Evolutionary conservation across 2,797 vertebrate species (phyloP).

Genomic region (Sebastes variabilis): DNA sequence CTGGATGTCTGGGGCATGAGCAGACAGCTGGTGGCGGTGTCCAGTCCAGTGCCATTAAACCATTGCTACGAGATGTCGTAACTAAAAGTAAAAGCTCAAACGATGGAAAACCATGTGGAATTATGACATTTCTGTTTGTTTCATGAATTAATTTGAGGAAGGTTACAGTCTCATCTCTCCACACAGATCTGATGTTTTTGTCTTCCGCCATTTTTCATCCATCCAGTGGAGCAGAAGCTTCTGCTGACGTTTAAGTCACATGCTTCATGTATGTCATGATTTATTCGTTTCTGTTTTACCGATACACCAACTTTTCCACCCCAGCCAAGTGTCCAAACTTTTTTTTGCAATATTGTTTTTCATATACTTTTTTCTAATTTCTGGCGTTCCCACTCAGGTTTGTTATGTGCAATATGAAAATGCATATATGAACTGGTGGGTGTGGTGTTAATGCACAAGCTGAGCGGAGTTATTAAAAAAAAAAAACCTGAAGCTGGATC

Average conservation of each 20-base stretch:
- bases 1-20: neutral
- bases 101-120: neutral
- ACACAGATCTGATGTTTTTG: neutral
- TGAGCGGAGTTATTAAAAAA: too few relatives aligned
- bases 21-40: neutral
- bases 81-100: neutral
- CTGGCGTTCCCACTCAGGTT: too few relatives aligned
- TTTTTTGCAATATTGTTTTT: too few relatives aligned
- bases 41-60: neutral
- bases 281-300: neutral
- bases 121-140: neutral
- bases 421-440: too few relatives aligned
- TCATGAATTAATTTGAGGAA: neutral
- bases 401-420: too few relatives aligned
- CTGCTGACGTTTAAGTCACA: neutral
- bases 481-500: too few relatives aligned
- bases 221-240: neutral
- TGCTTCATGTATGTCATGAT: neutral
- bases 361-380: too few relatives aligned
- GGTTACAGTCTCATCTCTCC: neutral
- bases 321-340: too few relatives aligned
- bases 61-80: neutral
- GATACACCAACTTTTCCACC: too few relatives aligned
- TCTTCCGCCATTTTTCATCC: neutral
- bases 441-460: too few relatives aligned